A percentile compares a stretch with the other conserved stretches of the same genome.
phyloP scores from a whole-genome alignment of 2,113 vertebrate species.

The Lophura nycthemera region DNA sequence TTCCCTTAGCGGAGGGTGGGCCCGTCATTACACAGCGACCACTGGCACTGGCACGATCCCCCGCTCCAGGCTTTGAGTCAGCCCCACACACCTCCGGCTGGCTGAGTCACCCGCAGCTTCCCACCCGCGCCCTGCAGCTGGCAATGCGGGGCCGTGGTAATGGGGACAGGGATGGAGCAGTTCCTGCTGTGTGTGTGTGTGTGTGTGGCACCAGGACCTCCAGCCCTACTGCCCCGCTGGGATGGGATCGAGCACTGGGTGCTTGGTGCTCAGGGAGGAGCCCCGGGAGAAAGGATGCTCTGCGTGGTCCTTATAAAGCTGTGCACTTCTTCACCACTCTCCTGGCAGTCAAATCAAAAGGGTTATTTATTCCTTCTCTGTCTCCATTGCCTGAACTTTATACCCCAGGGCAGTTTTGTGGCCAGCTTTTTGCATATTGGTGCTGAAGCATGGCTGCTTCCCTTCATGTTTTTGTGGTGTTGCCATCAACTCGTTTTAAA shows the following conservation, averaged over 20 bases:
- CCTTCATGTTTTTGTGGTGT: not conserved
- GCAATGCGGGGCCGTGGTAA: fast-evolving
- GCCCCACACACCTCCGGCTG: not conserved
- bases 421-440: not conserved
- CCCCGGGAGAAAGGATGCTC: not conserved
- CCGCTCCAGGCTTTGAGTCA: not conserved
- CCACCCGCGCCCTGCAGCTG: not conserved
- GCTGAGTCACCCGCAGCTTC: not conserved
- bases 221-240: fast-evolving
- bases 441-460: not conserved
- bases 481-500: not conserved
- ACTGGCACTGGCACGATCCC: not conserved
- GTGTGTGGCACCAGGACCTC: not conserved
- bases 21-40: not conserved
- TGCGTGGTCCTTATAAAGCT: not conserved
- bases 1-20: not conserved
- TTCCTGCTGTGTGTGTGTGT: fast-evolving
- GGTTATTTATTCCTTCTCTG: not conserved
- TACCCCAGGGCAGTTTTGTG: not conserved
- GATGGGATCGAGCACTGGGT: not conserved
- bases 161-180: not conserved
- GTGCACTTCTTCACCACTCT: not conserved
- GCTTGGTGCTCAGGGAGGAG: not conserved
- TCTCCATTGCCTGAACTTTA: not conserved
- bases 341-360: not conserved